Base-by-base conservation (phyloP, 2,888 invertebrate species). In the Bellardia pandia region DNA sequence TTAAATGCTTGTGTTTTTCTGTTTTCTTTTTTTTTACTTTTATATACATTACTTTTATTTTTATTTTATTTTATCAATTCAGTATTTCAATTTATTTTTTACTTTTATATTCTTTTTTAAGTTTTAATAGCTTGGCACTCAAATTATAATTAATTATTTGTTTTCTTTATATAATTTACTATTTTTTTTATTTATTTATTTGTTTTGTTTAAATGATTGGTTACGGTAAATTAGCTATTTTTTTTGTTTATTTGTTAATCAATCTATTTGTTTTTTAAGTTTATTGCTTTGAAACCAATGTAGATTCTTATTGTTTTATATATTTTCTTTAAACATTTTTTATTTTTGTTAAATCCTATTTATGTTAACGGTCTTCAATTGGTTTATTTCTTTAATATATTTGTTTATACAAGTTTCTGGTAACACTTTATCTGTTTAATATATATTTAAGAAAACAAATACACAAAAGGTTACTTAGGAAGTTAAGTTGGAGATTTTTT, bases 101-200 rank as follows among this genome's bases (percentile, higher is more conserved):
- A 23, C 7, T 66, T 62, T 72, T 66, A 6, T 62, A 56, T 85
- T 14, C 45, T 68, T 30, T 71, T 68, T 85, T 75, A 84, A 89
- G 88, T 90, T 85, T 91, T 92, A 89, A 91, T 92, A 93, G 93
- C 93, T 93, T 93, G 93, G 93, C 93, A 93, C 93, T 93, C 91
- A 92, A 92, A 93, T 89, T 88, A 88, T 78, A 86, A 85, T 88
- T 81, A 85, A 81, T 87, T 86, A 90, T 88, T 86, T 71, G 77
- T 69, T 80, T 74, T 82, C 58, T 81, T 85, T 89, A 76, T 86
- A 88, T 89, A 86, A 88, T 84, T 86, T 83, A 72, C 86, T 86
- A 85, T 88, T 88, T 86, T 85, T 75, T 75, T 81, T 81, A 33
- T 79, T 51, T 76, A 33, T 86, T 81, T 77, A 48, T 72, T 81